Evolutionary conservation across 2,888 invertebrate species (phyloP).

Genomic region (Creontiades dilutus): DNA sequence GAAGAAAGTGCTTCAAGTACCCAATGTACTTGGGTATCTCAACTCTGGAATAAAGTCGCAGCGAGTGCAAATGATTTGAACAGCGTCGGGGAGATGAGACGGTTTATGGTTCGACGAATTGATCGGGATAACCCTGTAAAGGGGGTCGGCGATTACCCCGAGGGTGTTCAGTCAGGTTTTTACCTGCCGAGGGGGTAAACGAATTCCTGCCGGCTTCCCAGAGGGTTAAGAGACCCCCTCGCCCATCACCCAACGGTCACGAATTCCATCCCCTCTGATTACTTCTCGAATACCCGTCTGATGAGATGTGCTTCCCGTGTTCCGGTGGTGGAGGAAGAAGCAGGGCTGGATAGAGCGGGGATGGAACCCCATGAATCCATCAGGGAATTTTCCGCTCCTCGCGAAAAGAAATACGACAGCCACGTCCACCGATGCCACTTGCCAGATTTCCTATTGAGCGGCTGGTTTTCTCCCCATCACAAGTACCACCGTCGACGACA

Average conservation of each 20-base stretch:
- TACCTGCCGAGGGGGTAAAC: not conserved
- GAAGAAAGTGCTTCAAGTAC: no score
- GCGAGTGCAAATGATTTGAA: not conserved
- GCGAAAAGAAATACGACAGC: not conserved
- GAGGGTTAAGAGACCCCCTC: not conserved
- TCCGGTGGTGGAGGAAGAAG: not conserved
- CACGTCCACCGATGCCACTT: not conserved
- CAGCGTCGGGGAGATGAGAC: not conserved
- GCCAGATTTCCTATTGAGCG: not conserved
- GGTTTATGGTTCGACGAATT: not conserved
- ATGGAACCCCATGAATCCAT: not conserved
- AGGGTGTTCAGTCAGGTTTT: conserved; percentile 19
- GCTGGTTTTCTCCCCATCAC: no score
- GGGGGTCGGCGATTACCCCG: not conserved
- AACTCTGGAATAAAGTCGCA: no score
- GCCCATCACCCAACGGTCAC: conserved; percentile 5
- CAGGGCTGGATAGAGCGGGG: not conserved
- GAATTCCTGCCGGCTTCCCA: not conserved
- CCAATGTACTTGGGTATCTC: no score
- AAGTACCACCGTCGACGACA: no score
- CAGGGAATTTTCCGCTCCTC: not conserved
- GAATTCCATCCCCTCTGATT: conserved; percentile 32
- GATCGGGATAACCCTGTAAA: conserved; percentile 22
- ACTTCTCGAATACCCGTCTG: conserved; percentile 22
- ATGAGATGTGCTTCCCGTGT: conserved; percentile 32